phyloP scores from a whole-genome alignment of 37 sponge, comb jelly and placozoan species.

The Diacarnus erythraeanus region DNA sequence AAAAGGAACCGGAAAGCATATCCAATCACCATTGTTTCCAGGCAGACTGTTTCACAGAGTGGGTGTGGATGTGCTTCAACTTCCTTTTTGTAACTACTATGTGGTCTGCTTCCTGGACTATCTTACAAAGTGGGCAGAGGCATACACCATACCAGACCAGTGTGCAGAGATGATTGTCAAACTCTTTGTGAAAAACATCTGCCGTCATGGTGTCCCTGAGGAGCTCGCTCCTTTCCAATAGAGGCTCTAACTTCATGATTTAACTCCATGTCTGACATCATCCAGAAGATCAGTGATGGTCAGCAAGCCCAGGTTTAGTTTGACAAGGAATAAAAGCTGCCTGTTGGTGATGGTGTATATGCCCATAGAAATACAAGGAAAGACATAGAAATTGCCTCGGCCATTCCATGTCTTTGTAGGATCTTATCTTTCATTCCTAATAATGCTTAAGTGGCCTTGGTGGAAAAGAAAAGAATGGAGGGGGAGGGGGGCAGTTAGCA shows the following conservation, averaged over 20 bases:
- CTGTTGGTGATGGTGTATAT: conserved; percentile 40
- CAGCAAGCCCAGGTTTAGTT: conserved; percentile 5
- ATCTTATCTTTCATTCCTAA: conserved; percentile 14
- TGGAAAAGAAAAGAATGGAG: neutral
- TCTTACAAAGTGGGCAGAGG: conserved; percentile 69
- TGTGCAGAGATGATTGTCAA: conserved; percentile 47
- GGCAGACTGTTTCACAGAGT: conserved; percentile 58
- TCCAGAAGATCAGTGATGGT: conserved; percentile 17
- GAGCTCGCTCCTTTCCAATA: conserved; percentile 37
- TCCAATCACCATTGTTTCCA: conserved; percentile 23
- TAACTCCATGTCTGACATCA: conserved; percentile 31
- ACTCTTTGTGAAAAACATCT: conserved; percentile 32
- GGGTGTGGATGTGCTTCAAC: conserved; percentile 51
- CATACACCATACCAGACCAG: conserved; percentile 48
- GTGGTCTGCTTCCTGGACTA: conserved; percentile 62
- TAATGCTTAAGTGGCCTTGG: conserved; percentile 32
- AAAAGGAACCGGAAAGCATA: conserved; percentile 6
- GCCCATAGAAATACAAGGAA: conserved; percentile 28
- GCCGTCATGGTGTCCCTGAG: conserved; percentile 43
- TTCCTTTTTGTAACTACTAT: conserved; percentile 52
- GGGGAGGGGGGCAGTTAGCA: neutral
- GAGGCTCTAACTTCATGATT: neutral
- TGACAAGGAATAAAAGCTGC: conserved; percentile 17
- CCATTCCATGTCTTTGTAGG: conserved; percentile 44
- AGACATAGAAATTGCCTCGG: conserved; percentile 26